Percentiles rank a stretch among this genome's conserved stretches.
Evolutionary conservation across 1,140 invertebrate genomes (phyloP).

Genomic region (Delia radicum): DNA sequence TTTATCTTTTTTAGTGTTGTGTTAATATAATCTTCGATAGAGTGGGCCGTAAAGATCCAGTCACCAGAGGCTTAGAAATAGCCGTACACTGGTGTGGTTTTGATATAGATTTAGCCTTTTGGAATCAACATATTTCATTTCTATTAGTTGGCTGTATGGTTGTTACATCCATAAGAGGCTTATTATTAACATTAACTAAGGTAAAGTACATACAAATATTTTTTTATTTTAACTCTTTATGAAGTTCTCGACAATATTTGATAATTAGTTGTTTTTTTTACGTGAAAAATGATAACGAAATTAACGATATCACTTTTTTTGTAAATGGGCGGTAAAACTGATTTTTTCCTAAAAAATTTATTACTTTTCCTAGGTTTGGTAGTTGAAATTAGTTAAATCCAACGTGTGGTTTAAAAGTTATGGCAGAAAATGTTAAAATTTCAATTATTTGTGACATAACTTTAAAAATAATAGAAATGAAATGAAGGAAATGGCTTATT

Average conservation of each 20-base stretch:
- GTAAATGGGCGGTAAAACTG: no score
- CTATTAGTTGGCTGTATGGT: constrained; percentile 97
- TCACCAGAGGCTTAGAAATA: constrained; percentile 95
- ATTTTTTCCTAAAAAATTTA: no score
- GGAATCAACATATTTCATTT: constrained; percentile 99
- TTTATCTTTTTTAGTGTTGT: constrained; percentile 68
- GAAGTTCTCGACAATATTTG: neutral
- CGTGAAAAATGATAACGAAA: neutral
- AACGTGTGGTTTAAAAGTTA: no score
- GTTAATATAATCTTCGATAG: constrained; percentile 99
- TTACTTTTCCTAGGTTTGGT: no score
- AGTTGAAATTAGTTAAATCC: no score
- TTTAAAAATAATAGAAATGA: no score
- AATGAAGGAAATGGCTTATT: no score
- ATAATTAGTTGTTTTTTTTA: neutral
- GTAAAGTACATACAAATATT: no score
- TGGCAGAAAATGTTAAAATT: no score
- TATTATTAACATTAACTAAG: constrained; percentile 96
- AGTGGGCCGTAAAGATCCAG: constrained; percentile 97
- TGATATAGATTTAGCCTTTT: constrained; percentile 95
- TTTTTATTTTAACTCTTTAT: no score
- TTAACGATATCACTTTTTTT: neutral
- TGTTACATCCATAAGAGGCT: constrained; percentile 93
- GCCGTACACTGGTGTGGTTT: constrained; percentile 96
- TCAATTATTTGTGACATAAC: no score